Conservation (phyloP, 2,888 invertebrate genomes). For the Scotopteryx bipunctaria region DNA sequence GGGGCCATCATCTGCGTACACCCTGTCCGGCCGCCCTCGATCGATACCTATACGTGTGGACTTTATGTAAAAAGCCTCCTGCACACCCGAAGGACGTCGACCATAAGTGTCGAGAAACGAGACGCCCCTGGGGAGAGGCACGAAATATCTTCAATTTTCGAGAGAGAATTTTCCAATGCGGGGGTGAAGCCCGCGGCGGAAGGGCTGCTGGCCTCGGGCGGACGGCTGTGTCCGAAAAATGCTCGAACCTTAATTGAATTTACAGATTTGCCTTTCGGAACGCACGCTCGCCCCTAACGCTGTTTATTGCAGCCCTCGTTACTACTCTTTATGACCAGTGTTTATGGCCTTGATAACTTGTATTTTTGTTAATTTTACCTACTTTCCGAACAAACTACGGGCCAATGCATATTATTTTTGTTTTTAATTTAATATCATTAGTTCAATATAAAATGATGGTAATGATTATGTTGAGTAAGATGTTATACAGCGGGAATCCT, state of each 20-base stretch:
- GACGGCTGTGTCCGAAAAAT: constrained; percentile 80
- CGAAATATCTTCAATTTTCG: constrained; percentile 83
- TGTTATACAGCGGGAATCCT: too few relatives aligned
- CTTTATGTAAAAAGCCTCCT: constrained; percentile 83
- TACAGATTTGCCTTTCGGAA: constrained; percentile 79
- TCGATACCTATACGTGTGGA: constrained; percentile 83
- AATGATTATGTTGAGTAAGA: too few relatives aligned
- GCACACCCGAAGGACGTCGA: constrained; percentile 80
- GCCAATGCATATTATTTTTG: too few relatives aligned
- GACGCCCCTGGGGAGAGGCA: constrained; percentile 80
- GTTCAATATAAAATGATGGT: too few relatives aligned
- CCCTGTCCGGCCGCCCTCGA: constrained; percentile 80
- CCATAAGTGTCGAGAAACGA: constrained; percentile 83
- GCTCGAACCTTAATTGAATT: constrained; percentile 80
- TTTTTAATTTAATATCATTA: too few relatives aligned
- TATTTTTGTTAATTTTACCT: constrained; percentile 42
- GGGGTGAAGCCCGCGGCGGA: constrained; percentile 79
- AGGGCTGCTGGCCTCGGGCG: constrained; percentile 74
- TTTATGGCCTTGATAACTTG: constrained; percentile 53
- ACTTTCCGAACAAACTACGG: too few relatives aligned
- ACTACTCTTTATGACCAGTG: constrained; percentile 59
- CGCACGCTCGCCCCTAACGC: constrained; percentile 63
- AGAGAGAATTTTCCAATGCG: constrained; percentile 83
- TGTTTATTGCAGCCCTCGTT: constrained; percentile 68
- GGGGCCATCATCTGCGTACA: constrained; percentile 82